Percentiles rank a stretch among this genome's conserved stretches.
phyloP scores from a whole-genome alignment of 2,113 vertebrate species.

The Notothenia rossii region DNA sequence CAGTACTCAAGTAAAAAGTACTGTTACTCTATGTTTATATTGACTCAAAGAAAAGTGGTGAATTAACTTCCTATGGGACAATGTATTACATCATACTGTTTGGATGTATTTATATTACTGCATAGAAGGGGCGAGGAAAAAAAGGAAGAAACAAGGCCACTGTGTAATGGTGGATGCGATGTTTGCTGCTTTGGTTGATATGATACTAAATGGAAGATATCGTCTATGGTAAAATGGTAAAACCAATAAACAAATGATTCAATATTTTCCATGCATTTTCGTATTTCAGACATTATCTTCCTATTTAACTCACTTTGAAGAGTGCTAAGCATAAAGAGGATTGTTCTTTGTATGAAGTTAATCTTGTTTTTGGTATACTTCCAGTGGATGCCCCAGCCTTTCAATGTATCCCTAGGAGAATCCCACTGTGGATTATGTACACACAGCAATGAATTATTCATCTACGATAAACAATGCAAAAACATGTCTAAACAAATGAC shows the following conservation, averaged over 20 bases:
- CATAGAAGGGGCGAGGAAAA: neutral
- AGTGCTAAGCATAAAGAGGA: neutral
- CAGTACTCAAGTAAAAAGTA: too few species aligned
- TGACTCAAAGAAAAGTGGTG: too few species aligned
- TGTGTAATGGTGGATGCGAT: neutral
- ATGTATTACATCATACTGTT: neutral
- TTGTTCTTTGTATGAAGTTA: slow-evolving; percentile 31
- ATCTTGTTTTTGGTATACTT: slow-evolving; percentile 60
- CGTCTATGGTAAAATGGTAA: neutral
- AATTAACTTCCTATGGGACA: too few species aligned
- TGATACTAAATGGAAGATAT: neutral
- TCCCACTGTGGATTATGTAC: slow-evolving; percentile 39
- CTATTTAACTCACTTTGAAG: slow-evolving; percentile 22
- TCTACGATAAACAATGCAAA: slow-evolving; percentile 65
- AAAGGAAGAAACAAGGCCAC: neutral
- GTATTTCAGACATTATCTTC: neutral
- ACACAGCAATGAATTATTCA: slow-evolving; percentile 71
- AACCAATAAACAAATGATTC: neutral
- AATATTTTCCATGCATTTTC: neutral
- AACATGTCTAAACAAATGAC: slow-evolving; percentile 69
- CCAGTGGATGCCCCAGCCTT: slow-evolving; percentile 13
- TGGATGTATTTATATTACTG: neutral
- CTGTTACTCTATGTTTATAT: too few species aligned
- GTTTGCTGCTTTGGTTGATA: slow-evolving; percentile 7
- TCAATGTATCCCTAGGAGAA: slow-evolving; percentile 55